Percentiles rank a stretch among this genome's conserved stretches.
Evolutionary conservation across 2,888 invertebrate genomes (phyloP).

Genomic region (Cinara cedri): DNA sequence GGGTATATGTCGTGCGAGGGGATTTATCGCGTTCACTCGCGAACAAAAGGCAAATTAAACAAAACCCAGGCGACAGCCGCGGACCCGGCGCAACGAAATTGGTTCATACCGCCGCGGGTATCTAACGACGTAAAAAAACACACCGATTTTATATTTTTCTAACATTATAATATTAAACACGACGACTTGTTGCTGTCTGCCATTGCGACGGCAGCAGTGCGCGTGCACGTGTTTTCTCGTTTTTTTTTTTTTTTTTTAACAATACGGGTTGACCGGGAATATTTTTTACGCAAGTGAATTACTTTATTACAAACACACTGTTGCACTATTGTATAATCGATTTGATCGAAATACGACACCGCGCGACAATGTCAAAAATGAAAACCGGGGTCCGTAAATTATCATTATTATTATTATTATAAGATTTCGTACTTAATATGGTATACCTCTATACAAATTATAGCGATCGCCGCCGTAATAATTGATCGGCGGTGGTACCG

Average conservation of each 20-base stretch:
- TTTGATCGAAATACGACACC: too few relatives aligned
- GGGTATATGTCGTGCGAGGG: not conserved
- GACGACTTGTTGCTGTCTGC: not conserved
- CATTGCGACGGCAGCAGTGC: not conserved
- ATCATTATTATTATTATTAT: too few relatives aligned
- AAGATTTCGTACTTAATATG: too few relatives aligned
- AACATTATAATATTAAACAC: not conserved
- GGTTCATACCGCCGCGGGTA: conserved; percentile 45
- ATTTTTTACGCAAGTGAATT: too few relatives aligned
- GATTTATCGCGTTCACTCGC: not conserved
- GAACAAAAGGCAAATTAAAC: conserved; percentile 16
- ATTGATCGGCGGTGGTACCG: too few relatives aligned
- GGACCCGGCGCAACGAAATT: conserved; percentile 28
- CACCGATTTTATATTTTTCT: not conserved
- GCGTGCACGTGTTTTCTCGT: not conserved
- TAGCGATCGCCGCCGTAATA: too few relatives aligned
- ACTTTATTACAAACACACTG: too few relatives aligned
- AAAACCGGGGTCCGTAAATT: too few relatives aligned
- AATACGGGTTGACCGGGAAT: not conserved
- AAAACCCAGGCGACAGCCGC: not conserved
- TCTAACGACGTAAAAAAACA: conserved; percentile 32
- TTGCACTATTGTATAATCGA: too few relatives aligned
- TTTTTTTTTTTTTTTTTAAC: conserved; percentile 12
- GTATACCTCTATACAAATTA: too few relatives aligned
- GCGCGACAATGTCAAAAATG: too few relatives aligned